phyloP scores from a whole-genome alignment of 1,140 invertebrate species.

The Stegodyphus dumicola region DNA sequence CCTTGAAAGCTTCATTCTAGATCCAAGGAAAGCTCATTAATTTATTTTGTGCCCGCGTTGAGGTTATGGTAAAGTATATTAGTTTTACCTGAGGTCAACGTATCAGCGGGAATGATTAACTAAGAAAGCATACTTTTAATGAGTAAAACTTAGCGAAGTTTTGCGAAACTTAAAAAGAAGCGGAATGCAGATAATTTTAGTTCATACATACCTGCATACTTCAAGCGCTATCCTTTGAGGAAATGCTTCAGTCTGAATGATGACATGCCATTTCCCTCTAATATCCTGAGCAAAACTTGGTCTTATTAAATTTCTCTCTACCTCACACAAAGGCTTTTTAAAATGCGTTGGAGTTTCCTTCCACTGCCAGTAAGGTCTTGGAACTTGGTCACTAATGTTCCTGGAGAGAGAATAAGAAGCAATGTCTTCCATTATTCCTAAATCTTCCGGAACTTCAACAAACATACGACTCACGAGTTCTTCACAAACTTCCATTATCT shows the following conservation, averaged over 20 bases:
- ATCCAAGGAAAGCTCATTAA: no score
- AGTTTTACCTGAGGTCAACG: no score
- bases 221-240: constrained; percentile 53
- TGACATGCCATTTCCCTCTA: constrained; percentile 61
- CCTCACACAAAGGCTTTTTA: constrained; percentile 45
- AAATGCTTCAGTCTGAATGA: constrained; percentile 60
- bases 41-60: no score
- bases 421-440: constrained; percentile 42
- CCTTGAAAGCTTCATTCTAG: no score
- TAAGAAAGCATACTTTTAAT: no score
- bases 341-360: background rate
- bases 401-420: constrained; percentile 41
- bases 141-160: no score
- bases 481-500: constrained; percentile 60
- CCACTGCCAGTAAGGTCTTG: constrained; percentile 7
- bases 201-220: constrained; percentile 47
- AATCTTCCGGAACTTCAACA: constrained; percentile 47
- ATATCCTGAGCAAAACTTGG: constrained; percentile 61
- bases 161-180: no score
- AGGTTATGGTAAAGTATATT: no score
- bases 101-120: no score
- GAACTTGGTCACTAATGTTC: constrained; percentile 29
- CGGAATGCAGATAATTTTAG: no score
- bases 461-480: constrained; percentile 54
- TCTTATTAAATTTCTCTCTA: constrained; percentile 27